Evolutionary conservation across 2,113 vertebrate genomes (phyloP).

Genomic region (Chascanopsetta lugubris): DNA sequence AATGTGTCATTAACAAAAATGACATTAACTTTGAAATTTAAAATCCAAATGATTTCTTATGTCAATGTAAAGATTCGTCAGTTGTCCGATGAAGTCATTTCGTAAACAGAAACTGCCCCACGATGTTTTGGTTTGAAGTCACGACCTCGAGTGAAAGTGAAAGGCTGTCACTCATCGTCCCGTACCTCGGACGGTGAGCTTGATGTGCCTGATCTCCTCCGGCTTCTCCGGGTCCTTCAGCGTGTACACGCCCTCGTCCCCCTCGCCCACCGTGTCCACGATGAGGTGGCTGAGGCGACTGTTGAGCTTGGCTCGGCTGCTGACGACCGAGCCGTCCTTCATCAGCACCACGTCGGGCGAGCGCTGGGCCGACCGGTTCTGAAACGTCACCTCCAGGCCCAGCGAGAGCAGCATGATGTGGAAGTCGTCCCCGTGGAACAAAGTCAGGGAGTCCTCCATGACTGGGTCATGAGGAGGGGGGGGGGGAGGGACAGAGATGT

Average conservation of each 20-base stretch:
- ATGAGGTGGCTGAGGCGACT: constrained; percentile 61
- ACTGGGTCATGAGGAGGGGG: constrained; percentile 29
- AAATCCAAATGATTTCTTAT: background rate
- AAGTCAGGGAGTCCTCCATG: constrained; percentile 30
- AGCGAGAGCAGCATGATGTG: constrained; percentile 65
- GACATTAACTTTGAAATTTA: too few species aligned
- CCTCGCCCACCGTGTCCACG: constrained; percentile 71
- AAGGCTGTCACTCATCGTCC: background rate
- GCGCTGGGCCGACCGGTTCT: constrained; percentile 17
- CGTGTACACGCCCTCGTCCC: constrained; percentile 78
- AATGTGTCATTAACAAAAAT: too few species aligned
- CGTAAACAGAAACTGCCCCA: too few species aligned
- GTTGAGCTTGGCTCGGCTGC: constrained; percentile 63
- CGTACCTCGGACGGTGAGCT: constrained; percentile 77
- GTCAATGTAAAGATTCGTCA: background rate
- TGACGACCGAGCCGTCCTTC: constrained; percentile 32
- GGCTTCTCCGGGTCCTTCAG: constrained; percentile 58
- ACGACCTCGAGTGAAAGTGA: background rate
- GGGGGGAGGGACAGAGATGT: background rate
- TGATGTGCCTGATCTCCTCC: constrained; percentile 38
- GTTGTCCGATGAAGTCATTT: too few species aligned
- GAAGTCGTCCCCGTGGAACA: constrained; percentile 76
- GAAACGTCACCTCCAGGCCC: constrained; percentile 62
- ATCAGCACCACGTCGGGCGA: constrained; percentile 58
- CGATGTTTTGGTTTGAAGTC: too few species aligned